Base-by-base conservation (phyloP, 2,888 invertebrate species). In the Ichneumoninae sp. region DNA sequence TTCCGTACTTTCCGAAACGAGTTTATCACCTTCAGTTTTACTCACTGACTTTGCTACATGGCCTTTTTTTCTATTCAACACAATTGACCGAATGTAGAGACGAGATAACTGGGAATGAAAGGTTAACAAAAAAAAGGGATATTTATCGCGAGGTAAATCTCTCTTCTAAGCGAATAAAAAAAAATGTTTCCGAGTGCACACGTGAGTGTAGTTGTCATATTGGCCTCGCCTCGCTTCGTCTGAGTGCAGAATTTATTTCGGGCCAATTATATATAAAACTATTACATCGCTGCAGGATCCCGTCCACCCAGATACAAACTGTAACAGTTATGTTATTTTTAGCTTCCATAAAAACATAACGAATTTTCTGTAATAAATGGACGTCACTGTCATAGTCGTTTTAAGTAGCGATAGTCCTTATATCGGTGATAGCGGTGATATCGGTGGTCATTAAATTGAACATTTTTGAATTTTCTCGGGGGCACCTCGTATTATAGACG, bases 1-100 rank as follows among this genome's bases (percentile, higher is more conserved):
- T 40, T 19, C 66, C 40, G 19, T 33, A 66, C 66, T 40, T 40
- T 3, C 66, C 19, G 19, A 63, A 83, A 83, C 66, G 75, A 80
- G 70, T 77, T 82, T 86, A 70, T 87, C 71, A 52, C 79, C 65
- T 70, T 83, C 40, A 13, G 44, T 65, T 10, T 76, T 19, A 7
- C n/a, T 30, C 7, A 10, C 8, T 44, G 8, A 30, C 22, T 54
- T 30, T 4, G 22, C 1, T 54, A 30, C 33, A 54, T 19, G 1
- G 19, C 19, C 52, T 54, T 54, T 54, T 54, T 26, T 54, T 54
- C 52, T 16, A 54, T 19, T 8, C 8, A 19, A n/a, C 52, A 19
- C 52, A 19, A 47, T 40, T 54, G 60, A 57, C 54, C 70, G 33
- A 73, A 40, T 26, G 79, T 2, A 19, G 19, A 36, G 44, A 66